Evolutionary conservation across 1,140 invertebrate genomes (phyloP).

Genomic region (Zaprionus lachaisei): DNA sequence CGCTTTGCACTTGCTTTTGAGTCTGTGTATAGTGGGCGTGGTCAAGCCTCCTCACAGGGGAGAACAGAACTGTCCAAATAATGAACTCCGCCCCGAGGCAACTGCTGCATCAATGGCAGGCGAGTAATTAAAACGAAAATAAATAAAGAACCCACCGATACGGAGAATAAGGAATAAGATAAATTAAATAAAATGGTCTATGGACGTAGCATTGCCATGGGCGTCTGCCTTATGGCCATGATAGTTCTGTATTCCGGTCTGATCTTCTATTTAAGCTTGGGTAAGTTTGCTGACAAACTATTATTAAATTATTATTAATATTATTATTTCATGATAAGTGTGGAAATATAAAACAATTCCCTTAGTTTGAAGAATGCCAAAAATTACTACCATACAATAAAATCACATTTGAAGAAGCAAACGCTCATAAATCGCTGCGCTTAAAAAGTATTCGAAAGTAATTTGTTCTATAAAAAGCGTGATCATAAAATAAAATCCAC

Average conservation of each 20-base stretch:
- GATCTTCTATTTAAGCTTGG: constrained; percentile 76
- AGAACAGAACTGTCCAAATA: constrained; percentile 45
- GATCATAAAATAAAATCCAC: constrained; percentile 69
- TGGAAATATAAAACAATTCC: too few species aligned
- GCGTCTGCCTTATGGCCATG: constrained; percentile 65
- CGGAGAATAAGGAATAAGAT: constrained; percentile 17
- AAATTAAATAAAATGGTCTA: constrained; percentile 68
- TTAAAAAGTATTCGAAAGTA: constrained; percentile 73
- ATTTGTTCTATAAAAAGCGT: constrained; percentile 65
- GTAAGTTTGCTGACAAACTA: constrained; percentile 48
- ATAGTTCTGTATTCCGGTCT: constrained; percentile 64
- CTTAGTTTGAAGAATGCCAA: not conserved
- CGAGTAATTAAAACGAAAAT: constrained; percentile 63
- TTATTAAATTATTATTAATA: not conserved
- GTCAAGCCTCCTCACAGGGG: constrained; percentile 27
- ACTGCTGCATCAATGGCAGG: constrained; percentile 39
- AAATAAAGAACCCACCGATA: constrained; percentile 41
- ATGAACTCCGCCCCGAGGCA: constrained; percentile 63
- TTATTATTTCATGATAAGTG: not conserved
- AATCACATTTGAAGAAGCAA: constrained; percentile 52
- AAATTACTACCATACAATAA: constrained; percentile 20
- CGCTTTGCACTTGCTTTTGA: constrained; percentile 3
- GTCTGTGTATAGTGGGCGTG: constrained; percentile 38
- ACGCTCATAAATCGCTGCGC: constrained; percentile 59
- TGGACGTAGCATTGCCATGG: constrained; percentile 75